Conservation (phyloP, 2,113 vertebrate species). For the Cyanoramphus novaezelandiae region DNA sequence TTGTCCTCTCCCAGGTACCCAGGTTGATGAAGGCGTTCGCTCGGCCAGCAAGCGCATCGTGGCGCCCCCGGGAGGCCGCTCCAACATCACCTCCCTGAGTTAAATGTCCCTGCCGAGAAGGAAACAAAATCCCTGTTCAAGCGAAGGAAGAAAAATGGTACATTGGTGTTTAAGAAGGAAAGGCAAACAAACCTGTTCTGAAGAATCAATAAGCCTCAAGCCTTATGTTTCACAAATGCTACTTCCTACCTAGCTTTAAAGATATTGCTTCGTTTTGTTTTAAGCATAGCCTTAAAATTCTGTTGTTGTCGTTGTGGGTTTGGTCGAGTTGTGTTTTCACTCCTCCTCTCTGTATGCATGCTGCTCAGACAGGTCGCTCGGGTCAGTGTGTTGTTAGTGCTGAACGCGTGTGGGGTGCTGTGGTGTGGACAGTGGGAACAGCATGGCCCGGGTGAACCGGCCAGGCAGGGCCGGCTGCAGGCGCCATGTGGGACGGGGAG, state of each 20-base stretch:
- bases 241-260: constrained; percentile 86
- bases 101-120: constrained; percentile 73
- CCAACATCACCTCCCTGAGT: constrained; percentile 97
- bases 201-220: constrained; percentile 91
- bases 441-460: neutral
- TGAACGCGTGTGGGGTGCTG: constrained; percentile 64
- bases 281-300: constrained; percentile 77
- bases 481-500: neutral
- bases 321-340: constrained; percentile 30
- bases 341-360: constrained; percentile 77
- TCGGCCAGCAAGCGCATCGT: constrained; percentile 93
- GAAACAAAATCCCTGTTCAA: constrained; percentile 69
- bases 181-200: constrained; percentile 74
- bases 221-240: constrained; percentile 93
- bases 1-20: constrained; percentile 68
- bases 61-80: constrained; percentile 93
- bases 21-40: constrained; percentile 81
- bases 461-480: neutral
- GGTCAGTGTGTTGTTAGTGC: constrained; percentile 71
- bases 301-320: constrained; percentile 44
- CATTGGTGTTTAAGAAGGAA: constrained; percentile 76
- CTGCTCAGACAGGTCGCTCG: constrained; percentile 70
- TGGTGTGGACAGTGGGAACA: constrained; percentile 41
- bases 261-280: constrained; percentile 85
- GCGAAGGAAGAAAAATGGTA: constrained; percentile 78